These are phyloP conservation scores for Onychomys torridus DNA, from an alignment of 2,797 vertebrate genomes.

Conservation along the genomic window DNA sequence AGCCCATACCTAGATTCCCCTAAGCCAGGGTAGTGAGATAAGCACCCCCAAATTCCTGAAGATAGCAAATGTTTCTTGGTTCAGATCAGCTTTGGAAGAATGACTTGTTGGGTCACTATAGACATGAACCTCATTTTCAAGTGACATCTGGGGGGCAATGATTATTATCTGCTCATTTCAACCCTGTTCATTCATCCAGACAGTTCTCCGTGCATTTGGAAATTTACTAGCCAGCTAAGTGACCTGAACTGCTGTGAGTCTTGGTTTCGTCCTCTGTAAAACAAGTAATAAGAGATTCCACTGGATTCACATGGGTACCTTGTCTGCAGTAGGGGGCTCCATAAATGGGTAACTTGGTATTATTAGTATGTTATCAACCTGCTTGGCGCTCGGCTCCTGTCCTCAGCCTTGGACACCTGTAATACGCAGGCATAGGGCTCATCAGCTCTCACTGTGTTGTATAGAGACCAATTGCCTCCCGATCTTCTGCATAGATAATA, in stretches of 20 bases:
- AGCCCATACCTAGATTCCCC: not conserved
- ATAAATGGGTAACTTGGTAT: not conserved
- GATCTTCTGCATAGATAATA: accelerated
- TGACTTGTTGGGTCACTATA: not conserved
- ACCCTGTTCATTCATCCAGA: not conserved
- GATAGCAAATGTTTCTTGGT: not conserved
- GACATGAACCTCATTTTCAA: not conserved
- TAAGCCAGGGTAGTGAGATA: not conserved
- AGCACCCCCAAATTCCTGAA: not conserved
- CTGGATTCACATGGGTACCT: not conserved
- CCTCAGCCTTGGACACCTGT: not conserved
- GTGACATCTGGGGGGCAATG: not conserved
- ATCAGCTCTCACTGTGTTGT: not conserved
- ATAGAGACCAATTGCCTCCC: not conserved
- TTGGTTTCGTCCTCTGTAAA: not conserved
- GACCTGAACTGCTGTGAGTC: not conserved
- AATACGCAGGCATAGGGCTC: not conserved
- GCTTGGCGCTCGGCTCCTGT: not conserved
- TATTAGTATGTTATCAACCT: not conserved
- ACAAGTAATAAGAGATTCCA: not conserved
- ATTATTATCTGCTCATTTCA: not conserved
- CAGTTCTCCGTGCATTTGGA: not conserved
- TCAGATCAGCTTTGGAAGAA: not conserved
- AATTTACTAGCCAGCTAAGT: not conserved
- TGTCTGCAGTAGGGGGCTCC: not conserved